These are phyloP conservation scores for Trichogramma evanescens DNA, from an alignment of 2,888 invertebrate genomes.

Conservation along the genomic window DNA sequence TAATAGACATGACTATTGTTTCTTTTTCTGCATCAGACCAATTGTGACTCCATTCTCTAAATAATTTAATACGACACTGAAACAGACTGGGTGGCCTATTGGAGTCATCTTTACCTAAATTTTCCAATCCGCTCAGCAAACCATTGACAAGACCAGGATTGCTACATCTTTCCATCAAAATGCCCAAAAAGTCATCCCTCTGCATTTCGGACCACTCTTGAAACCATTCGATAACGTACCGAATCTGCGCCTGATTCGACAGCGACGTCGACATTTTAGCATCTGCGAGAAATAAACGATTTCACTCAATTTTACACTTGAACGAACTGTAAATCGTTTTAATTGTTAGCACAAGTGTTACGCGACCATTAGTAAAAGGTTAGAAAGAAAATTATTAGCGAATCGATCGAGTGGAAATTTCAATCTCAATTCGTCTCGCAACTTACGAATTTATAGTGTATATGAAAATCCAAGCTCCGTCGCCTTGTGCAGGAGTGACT, in stretches of 20 bases:
- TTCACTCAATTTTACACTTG: no score
- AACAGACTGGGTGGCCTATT: constrained; percentile 72
- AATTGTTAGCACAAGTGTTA: neutral
- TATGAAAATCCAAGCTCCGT: no score
- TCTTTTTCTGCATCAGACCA: constrained; percentile 72
- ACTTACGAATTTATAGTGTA: no score
- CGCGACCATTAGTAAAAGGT: constrained; percentile 7
- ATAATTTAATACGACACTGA: constrained; percentile 77
- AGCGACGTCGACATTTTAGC: constrained; percentile 45
- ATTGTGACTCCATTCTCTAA: constrained; percentile 75
- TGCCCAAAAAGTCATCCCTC: constrained; percentile 72
- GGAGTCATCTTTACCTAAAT: constrained; percentile 55
- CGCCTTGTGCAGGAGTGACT: no score
- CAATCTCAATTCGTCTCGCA: no score
- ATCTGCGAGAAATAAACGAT: neutral
- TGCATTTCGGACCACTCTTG: constrained; percentile 85
- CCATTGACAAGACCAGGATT: constrained; percentile 65
- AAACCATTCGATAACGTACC: constrained; percentile 81
- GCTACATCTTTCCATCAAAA: constrained; percentile 61
- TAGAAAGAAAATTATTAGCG: constrained; percentile 10
- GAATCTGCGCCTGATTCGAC: constrained; percentile 65
- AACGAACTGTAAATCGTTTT: neutral
- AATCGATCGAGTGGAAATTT: no score
- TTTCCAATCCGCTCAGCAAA: constrained; percentile 61
- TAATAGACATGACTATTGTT: constrained; percentile 61